Evolutionary conservation across 2,797 vertebrate species (phyloP).

Genomic region (Sciurus vulgaris): DNA sequence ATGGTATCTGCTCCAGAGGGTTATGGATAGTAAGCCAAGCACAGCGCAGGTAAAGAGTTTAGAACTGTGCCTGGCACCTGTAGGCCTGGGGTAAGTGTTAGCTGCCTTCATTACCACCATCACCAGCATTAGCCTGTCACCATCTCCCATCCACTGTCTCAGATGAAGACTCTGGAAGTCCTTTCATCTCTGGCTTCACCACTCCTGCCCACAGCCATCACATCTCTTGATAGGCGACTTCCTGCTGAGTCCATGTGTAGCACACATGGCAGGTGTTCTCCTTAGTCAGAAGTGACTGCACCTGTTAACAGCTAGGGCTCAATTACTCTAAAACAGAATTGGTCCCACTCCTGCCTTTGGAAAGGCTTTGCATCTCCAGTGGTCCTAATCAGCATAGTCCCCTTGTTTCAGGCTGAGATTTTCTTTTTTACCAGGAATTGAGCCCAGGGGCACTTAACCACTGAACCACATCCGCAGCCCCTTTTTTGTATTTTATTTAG

Average conservation of each 20-base stretch:
- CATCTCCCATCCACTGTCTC: background rate
- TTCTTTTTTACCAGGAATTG: too few relatives aligned
- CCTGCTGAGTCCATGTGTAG: slow-evolving; percentile 9
- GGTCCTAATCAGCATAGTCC: background rate
- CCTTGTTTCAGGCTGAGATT: too few relatives aligned
- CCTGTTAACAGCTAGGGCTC: slow-evolving; percentile 43
- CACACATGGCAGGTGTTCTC: background rate
- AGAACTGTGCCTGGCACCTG: background rate
- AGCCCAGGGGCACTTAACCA: too few relatives aligned
- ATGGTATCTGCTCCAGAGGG: background rate
- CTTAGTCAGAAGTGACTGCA: background rate
- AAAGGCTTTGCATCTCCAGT: background rate
- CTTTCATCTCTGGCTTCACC: background rate
- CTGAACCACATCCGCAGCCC: too few relatives aligned
- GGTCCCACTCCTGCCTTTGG: background rate
- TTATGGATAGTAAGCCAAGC: background rate
- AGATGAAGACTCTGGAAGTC: background rate
- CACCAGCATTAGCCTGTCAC: background rate
- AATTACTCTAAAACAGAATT: background rate
- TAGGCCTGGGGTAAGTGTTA: background rate
- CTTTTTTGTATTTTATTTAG: too few relatives aligned
- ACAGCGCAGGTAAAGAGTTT: background rate
- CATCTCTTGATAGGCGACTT: background rate
- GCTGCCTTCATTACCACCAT: background rate
- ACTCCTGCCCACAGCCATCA: too few relatives aligned